A percentile compares a stretch with the other conserved stretches of the same genome.
phyloP scores from a whole-genome alignment of 2,797 vertebrate genomes.

The Simalia tracyae region DNA sequence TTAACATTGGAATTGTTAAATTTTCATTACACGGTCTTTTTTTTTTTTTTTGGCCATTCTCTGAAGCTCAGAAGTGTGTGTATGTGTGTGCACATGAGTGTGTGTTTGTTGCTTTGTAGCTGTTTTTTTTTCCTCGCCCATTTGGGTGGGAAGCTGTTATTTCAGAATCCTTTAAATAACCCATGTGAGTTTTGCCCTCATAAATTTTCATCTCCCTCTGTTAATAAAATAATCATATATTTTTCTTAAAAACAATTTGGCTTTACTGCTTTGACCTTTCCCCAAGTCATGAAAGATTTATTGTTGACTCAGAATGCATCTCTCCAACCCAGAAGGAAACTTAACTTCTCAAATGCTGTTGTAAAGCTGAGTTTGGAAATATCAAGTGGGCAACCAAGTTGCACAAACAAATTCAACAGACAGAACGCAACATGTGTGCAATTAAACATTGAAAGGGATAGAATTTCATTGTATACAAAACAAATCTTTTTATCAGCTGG shows the following conservation, averaged over 20 bases:
- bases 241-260: constrained; percentile 61
- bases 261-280: constrained; percentile 61
- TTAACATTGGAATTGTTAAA: not conserved
- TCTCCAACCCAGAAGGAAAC: constrained; percentile 44
- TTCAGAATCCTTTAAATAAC: constrained; percentile 65
- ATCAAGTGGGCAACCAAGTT: constrained; percentile 50
- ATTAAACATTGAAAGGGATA: constrained; percentile 38
- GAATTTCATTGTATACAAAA: constrained; percentile 52
- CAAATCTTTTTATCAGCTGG: constrained; percentile 38
- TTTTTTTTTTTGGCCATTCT: constrained; percentile 53
- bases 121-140: constrained; percentile 39
- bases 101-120: constrained; percentile 31
- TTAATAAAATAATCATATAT: constrained; percentile 65
- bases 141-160: constrained; percentile 63
- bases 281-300: constrained; percentile 62
- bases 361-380: constrained; percentile 55
- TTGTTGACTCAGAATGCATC: constrained; percentile 48
- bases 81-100: not conserved
- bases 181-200: constrained; percentile 60
- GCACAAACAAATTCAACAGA: constrained; percentile 45
- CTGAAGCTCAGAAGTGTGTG: constrained; percentile 53
- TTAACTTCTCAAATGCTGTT: constrained; percentile 40
- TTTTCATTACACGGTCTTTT: constrained; percentile 38
- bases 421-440: constrained; percentile 52
- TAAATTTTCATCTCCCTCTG: constrained; percentile 58